Percentiles rank a stretch among this genome's conserved stretches.
Evolutionary conservation across 2,113 vertebrate species (phyloP).

Genomic region (Oncorhynchus keta): DNA sequence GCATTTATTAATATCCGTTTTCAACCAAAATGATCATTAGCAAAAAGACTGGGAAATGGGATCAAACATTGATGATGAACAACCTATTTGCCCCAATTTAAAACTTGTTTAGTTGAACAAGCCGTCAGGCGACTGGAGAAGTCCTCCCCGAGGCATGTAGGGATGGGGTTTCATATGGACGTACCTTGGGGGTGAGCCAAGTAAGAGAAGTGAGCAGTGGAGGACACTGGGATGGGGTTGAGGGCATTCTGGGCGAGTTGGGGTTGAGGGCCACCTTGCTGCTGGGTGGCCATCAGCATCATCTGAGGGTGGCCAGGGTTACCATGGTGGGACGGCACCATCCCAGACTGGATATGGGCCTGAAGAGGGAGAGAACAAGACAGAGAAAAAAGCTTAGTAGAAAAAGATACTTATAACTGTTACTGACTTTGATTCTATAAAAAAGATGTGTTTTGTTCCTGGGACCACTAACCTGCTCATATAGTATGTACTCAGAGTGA

Average conservation of each 20-base stretch:
- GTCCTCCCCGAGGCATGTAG: background rate
- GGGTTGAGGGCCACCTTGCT: constrained; percentile 91
- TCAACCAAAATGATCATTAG: no score
- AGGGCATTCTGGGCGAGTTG: constrained; percentile 90
- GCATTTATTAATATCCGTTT: no score
- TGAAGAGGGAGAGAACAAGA: constrained; percentile 50
- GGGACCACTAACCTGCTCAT: no score
- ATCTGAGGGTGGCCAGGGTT: constrained; percentile 88
- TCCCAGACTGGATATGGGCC: constrained; percentile 99
- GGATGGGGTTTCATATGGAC: background rate
- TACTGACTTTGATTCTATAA: background rate
- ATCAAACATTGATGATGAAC: no score
- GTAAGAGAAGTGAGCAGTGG: constrained; percentile 78
- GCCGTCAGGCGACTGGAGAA: no score
- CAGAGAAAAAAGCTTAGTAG: background rate
- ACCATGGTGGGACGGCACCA: constrained; percentile 90
- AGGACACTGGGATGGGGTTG: constrained; percentile 90
- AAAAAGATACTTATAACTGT: background rate
- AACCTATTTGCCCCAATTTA: no score
- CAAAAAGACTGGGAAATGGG: no score
- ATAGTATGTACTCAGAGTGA: no score
- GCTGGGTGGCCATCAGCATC: constrained; percentile 98
- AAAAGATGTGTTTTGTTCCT: background rate
- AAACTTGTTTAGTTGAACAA: no score
- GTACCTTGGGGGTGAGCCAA: constrained; percentile 76